Conservation (phyloP, 2,113 vertebrate genomes). For the Malurus cyaneus region DNA sequence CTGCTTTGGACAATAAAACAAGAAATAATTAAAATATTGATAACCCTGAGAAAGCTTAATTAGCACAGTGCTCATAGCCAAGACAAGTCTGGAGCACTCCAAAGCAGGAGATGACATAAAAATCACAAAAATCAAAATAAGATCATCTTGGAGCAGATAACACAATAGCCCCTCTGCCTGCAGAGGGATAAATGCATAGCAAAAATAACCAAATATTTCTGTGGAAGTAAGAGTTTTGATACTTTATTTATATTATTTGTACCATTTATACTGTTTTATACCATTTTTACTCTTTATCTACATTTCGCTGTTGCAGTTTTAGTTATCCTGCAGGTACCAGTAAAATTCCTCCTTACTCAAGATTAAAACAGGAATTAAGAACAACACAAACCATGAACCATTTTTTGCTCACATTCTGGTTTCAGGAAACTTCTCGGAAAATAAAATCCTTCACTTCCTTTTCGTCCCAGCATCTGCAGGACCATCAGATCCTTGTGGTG, state of each 20-base stretch:
- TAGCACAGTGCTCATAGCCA: background rate
- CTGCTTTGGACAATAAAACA: constrained; percentile 2
- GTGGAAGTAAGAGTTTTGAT: background rate
- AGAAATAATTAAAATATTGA: constrained; percentile 47
- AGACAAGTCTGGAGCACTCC: constrained; percentile 7
- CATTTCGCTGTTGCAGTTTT: background rate
- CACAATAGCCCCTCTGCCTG: background rate
- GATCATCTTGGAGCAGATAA: background rate
- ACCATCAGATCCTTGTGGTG: background rate
- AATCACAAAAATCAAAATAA: background rate
- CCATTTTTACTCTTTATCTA: background rate
- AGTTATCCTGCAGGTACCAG: background rate
- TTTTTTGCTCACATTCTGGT: background rate
- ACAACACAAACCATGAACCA: too few species aligned
- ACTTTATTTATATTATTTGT: background rate
- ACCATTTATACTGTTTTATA: background rate
- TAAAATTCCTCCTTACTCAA: background rate
- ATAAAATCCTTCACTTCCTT: background rate
- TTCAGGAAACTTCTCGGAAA: background rate
- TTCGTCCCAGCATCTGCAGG: background rate
- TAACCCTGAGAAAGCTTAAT: constrained; percentile 30
- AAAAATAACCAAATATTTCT: background rate
- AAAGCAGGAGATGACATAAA: background rate
- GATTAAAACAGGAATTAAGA: background rate
- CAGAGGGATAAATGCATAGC: background rate